Conservation (phyloP, 2,888 invertebrate species). For the Acronicta alni region DNA sequence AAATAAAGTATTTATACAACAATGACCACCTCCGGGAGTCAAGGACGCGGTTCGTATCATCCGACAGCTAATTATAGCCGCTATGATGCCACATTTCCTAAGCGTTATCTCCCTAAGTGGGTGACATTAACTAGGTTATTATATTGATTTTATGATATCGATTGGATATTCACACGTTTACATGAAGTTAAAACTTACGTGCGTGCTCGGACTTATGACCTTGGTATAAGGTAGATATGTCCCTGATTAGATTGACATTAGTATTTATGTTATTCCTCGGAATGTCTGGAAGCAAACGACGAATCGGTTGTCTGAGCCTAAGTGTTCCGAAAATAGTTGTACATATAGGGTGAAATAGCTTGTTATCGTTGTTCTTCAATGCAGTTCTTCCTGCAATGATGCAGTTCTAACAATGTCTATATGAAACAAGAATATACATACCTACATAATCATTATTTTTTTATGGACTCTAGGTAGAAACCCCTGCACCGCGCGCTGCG, state of each 20-base stretch:
- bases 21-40: conserved; percentile 41
- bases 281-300: conserved; percentile 7
- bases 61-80: conserved; percentile 50
- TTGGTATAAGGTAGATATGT: conserved; percentile 18
- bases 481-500: neutral
- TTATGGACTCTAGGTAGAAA: neutral
- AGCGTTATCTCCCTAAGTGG: conserved; percentile 42
- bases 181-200: conserved; percentile 8
- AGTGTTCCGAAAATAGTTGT: conserved; percentile 22
- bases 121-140: conserved; percentile 44
- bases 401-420: neutral
- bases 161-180: conserved; percentile 17
- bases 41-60: conserved; percentile 55
- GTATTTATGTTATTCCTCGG: conserved; percentile 19
- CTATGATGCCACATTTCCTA: conserved; percentile 37
- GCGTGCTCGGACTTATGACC: conserved; percentile 14
- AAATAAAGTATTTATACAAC: conserved; percentile 36
- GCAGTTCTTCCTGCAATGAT: too few species aligned
- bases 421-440: too few species aligned
- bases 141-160: conserved; percentile 45
- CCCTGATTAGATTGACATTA: conserved; percentile 21
- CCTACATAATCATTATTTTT: neutral
- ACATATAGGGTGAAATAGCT: conserved; percentile 2
- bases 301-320: conserved; percentile 19
- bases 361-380: conserved; percentile 25